phyloP scores from a whole-genome alignment of 2,797 vertebrate genomes.

The Tinamus major region DNA sequence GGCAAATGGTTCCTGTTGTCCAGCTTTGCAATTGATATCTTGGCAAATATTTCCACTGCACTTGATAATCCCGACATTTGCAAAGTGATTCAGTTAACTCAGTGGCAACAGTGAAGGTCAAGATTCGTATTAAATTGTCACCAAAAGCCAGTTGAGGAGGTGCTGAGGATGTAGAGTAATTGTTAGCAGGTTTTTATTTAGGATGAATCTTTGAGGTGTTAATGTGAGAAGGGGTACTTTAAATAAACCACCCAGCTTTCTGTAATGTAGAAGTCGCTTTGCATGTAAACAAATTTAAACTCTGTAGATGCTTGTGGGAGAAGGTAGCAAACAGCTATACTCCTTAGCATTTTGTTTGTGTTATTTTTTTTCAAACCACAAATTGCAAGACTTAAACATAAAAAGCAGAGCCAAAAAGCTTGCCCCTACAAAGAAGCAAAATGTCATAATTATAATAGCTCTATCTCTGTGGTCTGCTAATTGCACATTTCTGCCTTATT shows the following conservation, averaged over 20 bases:
- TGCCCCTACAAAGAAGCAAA: conserved; percentile 43
- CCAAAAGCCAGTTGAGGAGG: conserved; percentile 30
- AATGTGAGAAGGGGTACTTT: neutral
- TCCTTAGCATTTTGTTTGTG: neutral
- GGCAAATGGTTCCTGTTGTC: neutral
- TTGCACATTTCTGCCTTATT: conserved; percentile 25
- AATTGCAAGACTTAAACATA: neutral
- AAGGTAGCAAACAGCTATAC: neutral
- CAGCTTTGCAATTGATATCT: neutral
- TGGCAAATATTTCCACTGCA: conserved; percentile 29
- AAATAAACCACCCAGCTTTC: conserved; percentile 15
- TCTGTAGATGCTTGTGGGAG: neutral
- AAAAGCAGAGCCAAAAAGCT: neutral
- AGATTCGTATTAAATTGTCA: conserved; percentile 26
- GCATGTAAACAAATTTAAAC: conserved; percentile 27
- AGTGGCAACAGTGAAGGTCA: conserved; percentile 15
- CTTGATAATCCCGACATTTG: conserved; percentile 41
- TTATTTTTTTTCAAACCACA: conserved; percentile 1
- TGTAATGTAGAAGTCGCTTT: neutral
- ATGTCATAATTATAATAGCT: neutral
- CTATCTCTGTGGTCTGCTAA: conserved; percentile 61
- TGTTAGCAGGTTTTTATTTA: neutral
- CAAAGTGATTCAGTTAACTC: conserved; percentile 61
- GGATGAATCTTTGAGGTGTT: neutral
- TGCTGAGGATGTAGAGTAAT: neutral